These are phyloP conservation scores for Mobula birostris DNA, from an alignment of 2,113 vertebrate genomes.

Conservation along the genomic window DNA sequence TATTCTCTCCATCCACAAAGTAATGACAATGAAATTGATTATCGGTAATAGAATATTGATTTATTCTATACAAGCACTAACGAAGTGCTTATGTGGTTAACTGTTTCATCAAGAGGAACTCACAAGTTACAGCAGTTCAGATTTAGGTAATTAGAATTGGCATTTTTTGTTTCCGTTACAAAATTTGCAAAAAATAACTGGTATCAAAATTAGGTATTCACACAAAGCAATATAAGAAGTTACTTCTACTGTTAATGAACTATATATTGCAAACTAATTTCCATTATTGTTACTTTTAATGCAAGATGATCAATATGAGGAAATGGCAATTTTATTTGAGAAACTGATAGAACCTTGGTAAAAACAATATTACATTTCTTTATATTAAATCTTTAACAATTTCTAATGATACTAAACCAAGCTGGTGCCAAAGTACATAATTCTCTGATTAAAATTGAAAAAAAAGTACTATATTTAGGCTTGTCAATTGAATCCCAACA, in stretches of 20 bases:
- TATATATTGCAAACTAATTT: constrained; percentile 11
- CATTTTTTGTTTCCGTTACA: background rate
- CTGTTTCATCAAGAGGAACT: background rate
- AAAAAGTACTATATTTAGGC: background rate
- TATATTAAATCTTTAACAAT: background rate
- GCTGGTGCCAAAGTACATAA: background rate
- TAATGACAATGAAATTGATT: background rate
- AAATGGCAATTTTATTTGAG: background rate
- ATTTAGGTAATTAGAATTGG: constrained; percentile 3
- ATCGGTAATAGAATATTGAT: too few species aligned
- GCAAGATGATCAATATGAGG: background rate
- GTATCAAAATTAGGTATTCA: constrained; percentile 24
- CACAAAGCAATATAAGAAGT: background rate
- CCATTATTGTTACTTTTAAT: background rate
- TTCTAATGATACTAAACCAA: background rate
- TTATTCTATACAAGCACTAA: background rate
- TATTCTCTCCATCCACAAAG: background rate
- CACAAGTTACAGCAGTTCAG: background rate
- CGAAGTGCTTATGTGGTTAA: background rate
- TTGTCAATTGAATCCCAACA: background rate
- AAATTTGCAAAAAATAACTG: background rate
- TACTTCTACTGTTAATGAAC: background rate
- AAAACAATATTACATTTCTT: background rate
- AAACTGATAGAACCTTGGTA: background rate
- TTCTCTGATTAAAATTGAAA: background rate